Evolutionary conservation across 1,140 invertebrate species (phyloP).

Genomic region (Camponotus floridanus): DNA sequence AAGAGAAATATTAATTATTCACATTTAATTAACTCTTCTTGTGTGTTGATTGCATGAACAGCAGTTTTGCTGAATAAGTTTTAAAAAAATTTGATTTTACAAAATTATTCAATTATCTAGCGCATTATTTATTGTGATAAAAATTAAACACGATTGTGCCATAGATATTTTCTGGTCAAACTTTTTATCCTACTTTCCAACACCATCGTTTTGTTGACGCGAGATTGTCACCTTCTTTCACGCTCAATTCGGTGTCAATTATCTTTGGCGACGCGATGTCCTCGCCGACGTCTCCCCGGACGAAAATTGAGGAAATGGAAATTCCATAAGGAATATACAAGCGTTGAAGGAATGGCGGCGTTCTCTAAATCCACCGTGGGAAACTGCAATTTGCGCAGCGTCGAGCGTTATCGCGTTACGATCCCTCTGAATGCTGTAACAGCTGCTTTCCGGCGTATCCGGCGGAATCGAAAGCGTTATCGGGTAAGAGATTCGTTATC

Average conservation of each 20-base stretch:
- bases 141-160: no score
- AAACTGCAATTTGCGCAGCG: slow-evolving; percentile 54
- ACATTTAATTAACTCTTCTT: no score
- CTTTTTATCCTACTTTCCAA: neutral
- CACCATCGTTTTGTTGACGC: neutral
- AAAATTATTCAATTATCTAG: no score
- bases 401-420: slow-evolving; percentile 56
- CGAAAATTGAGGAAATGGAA: slow-evolving; percentile 36
- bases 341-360: slow-evolving; percentile 18
- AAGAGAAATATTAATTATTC: no score
- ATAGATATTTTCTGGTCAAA: neutral
- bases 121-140: no score
- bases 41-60: no score
- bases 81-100: no score
- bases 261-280: slow-evolving; percentile 10
- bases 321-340: slow-evolving; percentile 56
- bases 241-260: slow-evolving; percentile 23
- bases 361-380: slow-evolving; percentile 55
- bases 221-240: neutral
- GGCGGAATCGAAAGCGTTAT: slow-evolving; percentile 59
- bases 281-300: slow-evolving; percentile 24
- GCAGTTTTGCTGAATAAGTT: no score
- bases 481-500: slow-evolving; percentile 58
- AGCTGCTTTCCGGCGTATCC: slow-evolving; percentile 60
- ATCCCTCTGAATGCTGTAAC: slow-evolving; percentile 60